Evolutionary conservation across 2,888 invertebrate genomes (phyloP).

Genomic region (Synergus laeviventris): DNA sequence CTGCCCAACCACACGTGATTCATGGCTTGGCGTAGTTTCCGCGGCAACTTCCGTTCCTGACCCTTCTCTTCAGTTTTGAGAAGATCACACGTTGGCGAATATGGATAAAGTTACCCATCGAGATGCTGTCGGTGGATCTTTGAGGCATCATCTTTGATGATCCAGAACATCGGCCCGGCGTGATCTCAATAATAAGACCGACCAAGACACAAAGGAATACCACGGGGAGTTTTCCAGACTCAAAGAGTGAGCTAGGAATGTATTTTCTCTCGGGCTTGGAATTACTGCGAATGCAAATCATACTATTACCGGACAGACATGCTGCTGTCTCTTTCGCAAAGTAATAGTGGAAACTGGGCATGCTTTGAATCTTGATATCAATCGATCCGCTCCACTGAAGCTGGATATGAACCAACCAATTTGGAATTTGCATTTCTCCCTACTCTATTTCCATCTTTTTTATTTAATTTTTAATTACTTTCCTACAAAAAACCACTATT

Average conservation of each 20-base stretch:
- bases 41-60: slow-evolving; percentile 35
- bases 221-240: slow-evolving; percentile 50
- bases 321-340: slow-evolving; percentile 31
- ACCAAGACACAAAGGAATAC: slow-evolving; percentile 53
- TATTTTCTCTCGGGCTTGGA: slow-evolving; percentile 22
- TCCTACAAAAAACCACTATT: not conserved
- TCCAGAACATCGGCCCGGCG: slow-evolving; percentile 42
- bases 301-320: slow-evolving; percentile 12
- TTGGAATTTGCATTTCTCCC: not conserved
- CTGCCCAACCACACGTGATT: slow-evolving; percentile 40
- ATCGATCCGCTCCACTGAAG: slow-evolving; percentile 21
- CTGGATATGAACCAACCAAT: slow-evolving; percentile 19
- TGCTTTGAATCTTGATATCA: slow-evolving; percentile 22
- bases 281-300: slow-evolving; percentile 26
- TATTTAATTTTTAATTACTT: not conserved
- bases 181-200: slow-evolving; percentile 51
- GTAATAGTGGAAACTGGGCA: slow-evolving; percentile 29
- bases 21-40: slow-evolving; percentile 36
- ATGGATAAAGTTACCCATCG: slow-evolving; percentile 33
- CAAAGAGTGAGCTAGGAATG: slow-evolving; percentile 49
- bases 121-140: slow-evolving; percentile 35
- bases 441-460: not conserved
- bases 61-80: slow-evolving; percentile 24
- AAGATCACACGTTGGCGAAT: slow-evolving; percentile 12
- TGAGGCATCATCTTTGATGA: slow-evolving; percentile 38